phyloP scores from a whole-genome alignment of 2,113 vertebrate genomes.

The Riparia riparia region DNA sequence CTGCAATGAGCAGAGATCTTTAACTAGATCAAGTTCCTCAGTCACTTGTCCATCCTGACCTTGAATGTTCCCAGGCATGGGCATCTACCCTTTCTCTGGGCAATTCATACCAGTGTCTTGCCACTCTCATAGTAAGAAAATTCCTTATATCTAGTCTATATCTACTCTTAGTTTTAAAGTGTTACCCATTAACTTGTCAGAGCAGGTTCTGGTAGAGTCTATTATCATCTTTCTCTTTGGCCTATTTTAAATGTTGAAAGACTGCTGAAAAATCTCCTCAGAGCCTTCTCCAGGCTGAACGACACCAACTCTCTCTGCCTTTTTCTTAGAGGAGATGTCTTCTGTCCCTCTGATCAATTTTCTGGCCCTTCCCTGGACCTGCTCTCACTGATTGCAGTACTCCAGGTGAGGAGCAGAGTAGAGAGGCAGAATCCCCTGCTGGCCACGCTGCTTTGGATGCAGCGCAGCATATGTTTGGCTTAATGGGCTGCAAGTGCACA shows the following conservation, averaged over 20 bases:
- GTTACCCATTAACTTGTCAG: not conserved
- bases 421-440: not conserved
- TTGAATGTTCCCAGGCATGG: not conserved
- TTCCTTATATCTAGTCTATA: not conserved
- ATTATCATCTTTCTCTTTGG: not conserved
- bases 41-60: not conserved
- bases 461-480: not conserved
- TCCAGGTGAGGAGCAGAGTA: not conserved
- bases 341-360: not conserved
- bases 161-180: not conserved
- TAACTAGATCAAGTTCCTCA: not conserved
- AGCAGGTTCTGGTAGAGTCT: not conserved
- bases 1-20: not conserved
- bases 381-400: not conserved
- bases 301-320: not conserved
- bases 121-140: not conserved
- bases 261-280: not conserved
- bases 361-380: not conserved
- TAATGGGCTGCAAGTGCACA: not conserved
- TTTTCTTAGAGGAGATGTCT: not conserved
- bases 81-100: not conserved
- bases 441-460: fast-evolving
- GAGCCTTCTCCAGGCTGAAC: not conserved
- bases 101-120: not conserved
- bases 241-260: not conserved